Evolutionary conservation across 2,113 vertebrate species (phyloP).

Genomic region (Uria aalge): DNA sequence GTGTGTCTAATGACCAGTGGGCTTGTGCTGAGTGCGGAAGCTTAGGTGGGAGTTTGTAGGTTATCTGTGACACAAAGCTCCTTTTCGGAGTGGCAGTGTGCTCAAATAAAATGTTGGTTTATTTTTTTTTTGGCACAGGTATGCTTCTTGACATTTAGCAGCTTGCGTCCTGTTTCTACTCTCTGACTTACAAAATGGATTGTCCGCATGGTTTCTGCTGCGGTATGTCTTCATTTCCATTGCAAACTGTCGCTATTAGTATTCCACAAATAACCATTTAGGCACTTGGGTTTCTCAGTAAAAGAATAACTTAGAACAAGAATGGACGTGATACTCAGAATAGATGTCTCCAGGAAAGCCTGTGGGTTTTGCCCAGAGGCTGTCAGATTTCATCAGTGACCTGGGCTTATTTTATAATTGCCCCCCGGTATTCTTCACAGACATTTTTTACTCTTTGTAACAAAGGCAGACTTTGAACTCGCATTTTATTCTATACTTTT

Average conservation of each 20-base stretch:
- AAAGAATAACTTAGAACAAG: background rate
- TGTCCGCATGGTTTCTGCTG: background rate
- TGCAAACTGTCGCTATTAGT: background rate
- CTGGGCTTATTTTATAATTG: background rate
- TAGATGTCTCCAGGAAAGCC: background rate
- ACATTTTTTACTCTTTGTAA: background rate
- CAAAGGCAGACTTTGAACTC: background rate
- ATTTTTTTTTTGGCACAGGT: background rate
- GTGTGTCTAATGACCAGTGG: background rate
- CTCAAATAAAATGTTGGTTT: background rate
- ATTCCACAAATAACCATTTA: background rate
- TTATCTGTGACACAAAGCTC: background rate
- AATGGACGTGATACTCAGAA: background rate
- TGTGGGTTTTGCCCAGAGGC: background rate
- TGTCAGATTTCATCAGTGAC: background rate
- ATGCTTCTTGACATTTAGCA: background rate
- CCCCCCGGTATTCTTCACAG: background rate
- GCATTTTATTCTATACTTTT: background rate
- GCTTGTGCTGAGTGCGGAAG: background rate
- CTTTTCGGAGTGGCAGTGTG: background rate
- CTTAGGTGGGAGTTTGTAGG: background rate
- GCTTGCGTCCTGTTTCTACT: background rate
- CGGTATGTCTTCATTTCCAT: background rate
- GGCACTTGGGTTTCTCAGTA: background rate
- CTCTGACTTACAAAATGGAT: background rate